Evolutionary conservation across 2,888 invertebrate species (phyloP).

Genomic region (Mycalesis mineus): DNA sequence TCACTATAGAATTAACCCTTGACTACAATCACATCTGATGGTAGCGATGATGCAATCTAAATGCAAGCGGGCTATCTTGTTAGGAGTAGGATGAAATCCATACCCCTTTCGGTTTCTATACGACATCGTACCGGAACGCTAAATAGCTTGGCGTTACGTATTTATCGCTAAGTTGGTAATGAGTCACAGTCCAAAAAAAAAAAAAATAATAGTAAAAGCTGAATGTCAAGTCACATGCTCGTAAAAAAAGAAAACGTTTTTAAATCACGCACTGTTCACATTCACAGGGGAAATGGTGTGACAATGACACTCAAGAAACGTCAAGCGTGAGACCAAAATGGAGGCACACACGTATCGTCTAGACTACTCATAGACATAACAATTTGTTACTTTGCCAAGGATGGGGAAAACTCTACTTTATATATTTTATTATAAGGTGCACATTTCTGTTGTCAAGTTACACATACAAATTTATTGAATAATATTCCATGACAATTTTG

Average conservation of each 20-base stretch:
- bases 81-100: too few relatives aligned
- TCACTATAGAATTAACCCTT: too few relatives aligned
- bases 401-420: not conserved
- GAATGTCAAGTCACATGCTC: too few relatives aligned
- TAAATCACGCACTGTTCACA: not conserved
- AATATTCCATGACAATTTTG: not conserved
- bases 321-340: not conserved
- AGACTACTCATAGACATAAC: not conserved
- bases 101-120: too few relatives aligned
- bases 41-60: too few relatives aligned
- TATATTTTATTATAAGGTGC: not conserved
- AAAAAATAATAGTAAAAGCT: too few relatives aligned
- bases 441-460: not conserved
- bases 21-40: too few relatives aligned
- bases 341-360: not conserved
- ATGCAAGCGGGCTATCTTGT: too few relatives aligned
- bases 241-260: not conserved
- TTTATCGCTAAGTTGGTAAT: too few relatives aligned
- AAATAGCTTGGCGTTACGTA: too few relatives aligned
- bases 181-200: too few relatives aligned
- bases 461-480: not conserved
- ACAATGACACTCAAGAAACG: not conserved
- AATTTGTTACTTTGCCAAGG: not conserved
- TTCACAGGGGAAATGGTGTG: not conserved
- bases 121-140: too few relatives aligned